Evolutionary conservation across 2,888 invertebrate genomes (phyloP).

Genomic region (Morinoia aosen): DNA sequence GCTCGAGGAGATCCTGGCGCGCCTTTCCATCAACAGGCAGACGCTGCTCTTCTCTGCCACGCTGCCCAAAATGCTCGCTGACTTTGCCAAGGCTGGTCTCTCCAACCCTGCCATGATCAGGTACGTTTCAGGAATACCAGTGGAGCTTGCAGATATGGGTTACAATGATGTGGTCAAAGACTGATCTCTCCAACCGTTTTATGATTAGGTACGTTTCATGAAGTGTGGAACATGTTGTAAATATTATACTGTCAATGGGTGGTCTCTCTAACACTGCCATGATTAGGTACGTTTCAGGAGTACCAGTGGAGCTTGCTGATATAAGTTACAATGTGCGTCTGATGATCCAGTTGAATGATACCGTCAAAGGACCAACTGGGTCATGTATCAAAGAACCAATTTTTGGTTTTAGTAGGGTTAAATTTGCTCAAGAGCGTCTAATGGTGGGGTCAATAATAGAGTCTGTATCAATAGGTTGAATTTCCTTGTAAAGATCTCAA

Average conservation of each 20-base stretch:
- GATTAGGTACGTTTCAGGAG: slow-evolving; percentile 74
- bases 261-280: slow-evolving; percentile 90
- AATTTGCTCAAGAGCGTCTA: no score
- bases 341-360: slow-evolving; percentile 59
- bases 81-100: slow-evolving; percentile 96
- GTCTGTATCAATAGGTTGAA: no score
- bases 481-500: no score
- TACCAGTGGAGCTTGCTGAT: slow-evolving; percentile 29
- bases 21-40: slow-evolving; percentile 92
- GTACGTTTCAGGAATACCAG: slow-evolving; percentile 69
- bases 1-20: slow-evolving; percentile 86
- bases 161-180: slow-evolving; percentile 65
- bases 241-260: slow-evolving; percentile 76
- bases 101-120: slow-evolving; percentile 86
- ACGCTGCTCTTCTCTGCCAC: slow-evolving; percentile 98
- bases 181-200: not conserved
- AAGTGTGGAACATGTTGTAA: no score
- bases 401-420: no score
- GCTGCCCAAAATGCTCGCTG: slow-evolving; percentile 93
- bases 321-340: not conserved
- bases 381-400: no score
- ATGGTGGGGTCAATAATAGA: no score
- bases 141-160: slow-evolving; percentile 14
- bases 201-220: not conserved
- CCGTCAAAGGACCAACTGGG: no score